phyloP scores from a whole-genome alignment of 2,113 vertebrate genomes.

The Bostrychus sinensis region DNA sequence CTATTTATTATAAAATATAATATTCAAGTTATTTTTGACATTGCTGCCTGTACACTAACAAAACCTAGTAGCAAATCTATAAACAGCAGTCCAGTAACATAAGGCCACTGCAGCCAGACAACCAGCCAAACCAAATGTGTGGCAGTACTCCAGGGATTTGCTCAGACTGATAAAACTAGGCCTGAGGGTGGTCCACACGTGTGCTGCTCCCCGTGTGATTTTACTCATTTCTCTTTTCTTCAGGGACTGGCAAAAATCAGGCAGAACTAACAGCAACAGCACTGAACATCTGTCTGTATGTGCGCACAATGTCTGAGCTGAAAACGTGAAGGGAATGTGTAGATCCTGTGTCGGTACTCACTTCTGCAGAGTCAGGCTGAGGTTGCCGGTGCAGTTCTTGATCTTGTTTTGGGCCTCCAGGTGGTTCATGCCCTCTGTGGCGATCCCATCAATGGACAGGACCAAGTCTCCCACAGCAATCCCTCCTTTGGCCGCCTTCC shows the following conservation, averaged over 20 bases:
- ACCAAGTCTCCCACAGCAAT: slow-evolving; percentile 91
- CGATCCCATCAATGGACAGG: slow-evolving; percentile 91
- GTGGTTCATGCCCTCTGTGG: slow-evolving; percentile 93
- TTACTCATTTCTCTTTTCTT: slow-evolving; percentile 27
- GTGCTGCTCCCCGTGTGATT: slow-evolving; percentile 37
- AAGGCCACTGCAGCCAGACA: not conserved
- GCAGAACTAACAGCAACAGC: slow-evolving; percentile 63
- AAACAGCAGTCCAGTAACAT: not conserved
- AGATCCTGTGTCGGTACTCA: slow-evolving; percentile 69
- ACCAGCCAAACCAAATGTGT: not conserved
- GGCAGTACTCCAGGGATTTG: not conserved
- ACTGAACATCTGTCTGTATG: slow-evolving; percentile 60
- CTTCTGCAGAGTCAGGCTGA: slow-evolving; percentile 94
- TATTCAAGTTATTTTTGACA: too few species aligned
- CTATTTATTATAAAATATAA: too few species aligned
- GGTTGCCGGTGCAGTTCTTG: slow-evolving; percentile 89
- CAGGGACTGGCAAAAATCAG: slow-evolving; percentile 33
- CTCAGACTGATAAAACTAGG: slow-evolving; percentile 11
- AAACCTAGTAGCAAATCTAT: too few species aligned
- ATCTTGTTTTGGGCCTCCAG: slow-evolving; percentile 99
- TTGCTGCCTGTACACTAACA: too few species aligned
- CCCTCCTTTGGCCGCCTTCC: slow-evolving; percentile 88
- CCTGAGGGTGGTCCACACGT: slow-evolving; percentile 44
- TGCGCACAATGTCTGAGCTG: slow-evolving; percentile 14
- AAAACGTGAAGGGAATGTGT: slow-evolving; percentile 16